Conservation (phyloP, 2,888 invertebrate genomes). For the Kuschelorhynchus macadamiae region DNA sequence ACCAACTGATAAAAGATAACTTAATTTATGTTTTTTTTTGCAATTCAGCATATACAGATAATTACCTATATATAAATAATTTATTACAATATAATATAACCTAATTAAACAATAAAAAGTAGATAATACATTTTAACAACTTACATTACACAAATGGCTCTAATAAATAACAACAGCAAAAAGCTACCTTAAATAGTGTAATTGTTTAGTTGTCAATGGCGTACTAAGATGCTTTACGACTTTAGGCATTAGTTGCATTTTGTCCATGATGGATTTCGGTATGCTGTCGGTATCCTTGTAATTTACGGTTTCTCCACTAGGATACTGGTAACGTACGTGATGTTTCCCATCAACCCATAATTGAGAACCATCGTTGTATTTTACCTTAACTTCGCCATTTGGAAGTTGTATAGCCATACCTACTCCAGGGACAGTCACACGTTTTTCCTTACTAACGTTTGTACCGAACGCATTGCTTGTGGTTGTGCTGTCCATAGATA, state of each 20-base stretch:
- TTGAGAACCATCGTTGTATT: conserved; percentile 65
- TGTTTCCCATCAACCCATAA: conserved; percentile 66
- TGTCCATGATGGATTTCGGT: conserved; percentile 67
- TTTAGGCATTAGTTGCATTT: conserved; percentile 69
- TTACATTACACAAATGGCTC: conserved; percentile 1
- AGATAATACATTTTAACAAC: conserved; percentile 16
- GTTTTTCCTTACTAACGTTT: conserved; percentile 58
- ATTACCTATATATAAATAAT: too few species aligned
- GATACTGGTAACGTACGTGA: conserved; percentile 63
- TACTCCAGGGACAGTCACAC: conserved; percentile 64
- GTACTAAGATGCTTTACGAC: conserved; percentile 68
- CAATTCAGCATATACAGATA: too few species aligned
- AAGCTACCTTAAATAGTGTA: conserved; percentile 56
- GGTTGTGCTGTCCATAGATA: conserved; percentile 59
- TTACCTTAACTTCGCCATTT: conserved; percentile 65
- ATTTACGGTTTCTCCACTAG: conserved; percentile 62
- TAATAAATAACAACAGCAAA: conserved; percentile 1
- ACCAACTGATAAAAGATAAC: too few species aligned
- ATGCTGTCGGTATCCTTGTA: conserved; percentile 64
- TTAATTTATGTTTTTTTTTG: too few species aligned
- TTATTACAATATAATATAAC: too few species aligned
- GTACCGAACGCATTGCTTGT: conserved; percentile 27
- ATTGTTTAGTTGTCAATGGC: conserved; percentile 57
- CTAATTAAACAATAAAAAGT: too few species aligned
- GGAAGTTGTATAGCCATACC: conserved; percentile 64